Evolutionary conservation across 2,797 vertebrate species (phyloP), one percentile per base, ranked within the genome.

Genomic region (Coendou prehensilis): DNA sequence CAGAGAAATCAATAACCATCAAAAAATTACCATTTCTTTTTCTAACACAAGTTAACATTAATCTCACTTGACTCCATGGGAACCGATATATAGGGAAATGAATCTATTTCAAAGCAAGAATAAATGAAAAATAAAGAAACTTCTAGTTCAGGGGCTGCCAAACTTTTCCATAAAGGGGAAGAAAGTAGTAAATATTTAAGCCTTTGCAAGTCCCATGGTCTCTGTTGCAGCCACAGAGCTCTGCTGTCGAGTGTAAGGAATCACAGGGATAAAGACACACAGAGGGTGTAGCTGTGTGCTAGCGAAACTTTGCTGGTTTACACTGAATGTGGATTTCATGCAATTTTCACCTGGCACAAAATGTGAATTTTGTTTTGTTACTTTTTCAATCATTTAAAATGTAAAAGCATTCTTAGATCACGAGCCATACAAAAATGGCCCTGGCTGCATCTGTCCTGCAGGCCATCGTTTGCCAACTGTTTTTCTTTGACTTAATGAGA

Each of bases 1-100:
- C 45, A 86, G 56, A 96, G 59, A 97, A 95, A 95, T 95, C 93
- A 95, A 95, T 93, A 93, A 84, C 88, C 64, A 52, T 78, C 47
- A 84, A 52, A 91, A 93, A 84, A 84, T 61, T 59, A 78, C 69
- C 22, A 86, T 91, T 95, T 84, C 63, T 73, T 73, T 88, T 67
- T 52, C 30, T 52, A 95, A 47, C 45, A 30, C 9, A 94, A 87
- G 73, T 89, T 80, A 92, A 64, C 92, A 80, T 90, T 92, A 86
- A 91, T 92, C 47, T 93, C 87, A 93, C 85, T 90, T 85, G 84
- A 88, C 56, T 84, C 75, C 10, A 87, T 59, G 92, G 79, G 69
- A 93, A 95, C 33, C 47, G 71, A 82, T 92, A 90, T 47, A 90
- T 15, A 89, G 9, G 63, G 22, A 91, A 89, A 73, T 85, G 56